Evolutionary conservation across 2,888 invertebrate genomes (phyloP), one percentile per base, ranked within the genome.

Genomic region (Drosophila falleni): DNA sequence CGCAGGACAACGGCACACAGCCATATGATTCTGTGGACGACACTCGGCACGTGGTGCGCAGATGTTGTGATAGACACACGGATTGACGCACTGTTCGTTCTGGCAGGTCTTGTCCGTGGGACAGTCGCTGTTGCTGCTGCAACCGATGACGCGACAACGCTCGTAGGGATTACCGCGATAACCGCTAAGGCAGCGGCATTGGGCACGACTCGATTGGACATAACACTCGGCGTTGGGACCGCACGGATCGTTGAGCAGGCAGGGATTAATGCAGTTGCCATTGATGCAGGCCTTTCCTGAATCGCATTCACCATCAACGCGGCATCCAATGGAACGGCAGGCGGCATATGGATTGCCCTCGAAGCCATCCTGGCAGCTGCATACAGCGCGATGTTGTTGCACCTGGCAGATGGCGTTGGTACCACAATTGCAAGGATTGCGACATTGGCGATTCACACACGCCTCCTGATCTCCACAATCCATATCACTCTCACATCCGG

Each of bases 401-500:
- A 98, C 95, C 74, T 95, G 94, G 89, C 98, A 98, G 80, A 96
- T 95, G 41, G 97, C 96, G 87, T 97, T 96, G 41, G 95, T 94
- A 56, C 98, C 98, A 90, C 98, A 98, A 89, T 96, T 96, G 91
- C 98, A 98, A 13, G 97, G 97, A 86, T 97, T 96, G 80, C 96
- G 94, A 89, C 98, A 98, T 80, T 96, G 95, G 86, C 97, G 94
- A 89, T 97, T 97, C 44, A 97, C 95, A 90, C 98, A 98, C 10
- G 97, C 96, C 91, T 97, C 96, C 75, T 94, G 94, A 51, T 94
- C 95, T 5, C 94, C 93, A 90, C 98, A 98, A 78, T 98, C 97
- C 67, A 94, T 94, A 90, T 98, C 97, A 9, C 95, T 94, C 16
- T 95, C 95, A 89, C 98, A 98, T 51, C 97, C 96, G 5, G 95